phyloP scores from a whole-genome alignment of 2,113 vertebrate genomes.

The Ibidorhyncha struthersii region DNA sequence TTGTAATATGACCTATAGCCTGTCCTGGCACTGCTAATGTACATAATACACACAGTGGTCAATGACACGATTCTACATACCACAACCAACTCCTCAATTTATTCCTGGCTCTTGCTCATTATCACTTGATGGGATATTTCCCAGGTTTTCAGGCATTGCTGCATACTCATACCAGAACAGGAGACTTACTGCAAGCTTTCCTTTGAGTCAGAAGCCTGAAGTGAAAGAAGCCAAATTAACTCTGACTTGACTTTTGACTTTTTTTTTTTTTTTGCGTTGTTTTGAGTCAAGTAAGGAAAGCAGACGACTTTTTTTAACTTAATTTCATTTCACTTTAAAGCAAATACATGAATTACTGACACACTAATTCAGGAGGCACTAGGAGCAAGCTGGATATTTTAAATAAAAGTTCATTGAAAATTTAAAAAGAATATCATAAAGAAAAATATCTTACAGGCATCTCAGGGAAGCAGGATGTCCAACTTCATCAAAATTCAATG shows the following conservation, averaged over 20 bases:
- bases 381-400: neutral
- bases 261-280: neutral
- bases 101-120: constrained; percentile 16
- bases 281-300: neutral
- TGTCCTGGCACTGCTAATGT: neutral
- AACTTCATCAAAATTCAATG: neutral
- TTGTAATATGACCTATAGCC: neutral
- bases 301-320: neutral
- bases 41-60: neutral
- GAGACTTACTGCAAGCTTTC: neutral
- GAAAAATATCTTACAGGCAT: neutral
- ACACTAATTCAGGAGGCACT: neutral
- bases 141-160: neutral
- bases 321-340: neutral
- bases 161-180: neutral
- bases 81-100: neutral
- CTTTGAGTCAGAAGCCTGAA: neutral
- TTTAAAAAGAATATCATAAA: neutral
- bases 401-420: neutral
- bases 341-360: neutral
- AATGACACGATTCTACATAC: neutral
- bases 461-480: neutral
- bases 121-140: constrained; percentile 3
- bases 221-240: neutral
- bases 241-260: neutral